Evolutionary conservation across 2,888 invertebrate species (phyloP).

Genomic region (Synanthedon myopaeformis): DNA sequence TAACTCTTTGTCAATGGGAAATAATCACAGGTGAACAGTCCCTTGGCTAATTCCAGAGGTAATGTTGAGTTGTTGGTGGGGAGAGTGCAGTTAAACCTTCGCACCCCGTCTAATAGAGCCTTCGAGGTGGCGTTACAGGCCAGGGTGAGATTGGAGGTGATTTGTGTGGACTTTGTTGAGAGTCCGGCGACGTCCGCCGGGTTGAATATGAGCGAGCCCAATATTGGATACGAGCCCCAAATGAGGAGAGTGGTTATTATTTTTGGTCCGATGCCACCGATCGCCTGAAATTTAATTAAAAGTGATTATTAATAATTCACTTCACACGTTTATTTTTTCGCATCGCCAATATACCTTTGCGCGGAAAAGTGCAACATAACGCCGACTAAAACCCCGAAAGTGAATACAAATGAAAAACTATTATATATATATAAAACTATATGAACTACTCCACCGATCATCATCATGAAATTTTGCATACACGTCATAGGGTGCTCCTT

Average conservation of each 20-base stretch:
- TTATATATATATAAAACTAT: no score
- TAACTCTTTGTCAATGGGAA: constrained; percentile 20
- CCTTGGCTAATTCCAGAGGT: constrained; percentile 15
- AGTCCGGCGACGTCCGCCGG: constrained; percentile 13
- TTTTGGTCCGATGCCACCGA: constrained; percentile 84
- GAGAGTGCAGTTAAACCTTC: constrained; percentile 27
- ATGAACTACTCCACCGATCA: no score
- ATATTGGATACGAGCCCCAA: constrained; percentile 79
- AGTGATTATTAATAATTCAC: neutral
- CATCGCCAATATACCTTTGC: no score
- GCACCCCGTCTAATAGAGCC: constrained; percentile 7
- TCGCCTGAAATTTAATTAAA: constrained; percentile 57
- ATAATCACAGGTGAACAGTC: constrained; percentile 31
- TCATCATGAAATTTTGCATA: no score
- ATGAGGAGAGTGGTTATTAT: constrained; percentile 79
- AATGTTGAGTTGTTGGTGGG: constrained; percentile 12
- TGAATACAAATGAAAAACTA: no score
- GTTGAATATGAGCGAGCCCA: constrained; percentile 76
- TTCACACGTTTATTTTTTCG: neutral
- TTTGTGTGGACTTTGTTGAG: neutral
- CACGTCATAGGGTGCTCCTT: no score
- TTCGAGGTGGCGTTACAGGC: constrained; percentile 20
- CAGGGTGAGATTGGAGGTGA: constrained; percentile 10
- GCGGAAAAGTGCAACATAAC: no score
- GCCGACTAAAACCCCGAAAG: no score